Conservation (phyloP, 2,113 vertebrate genomes). For the Tetrax tetrax region DNA sequence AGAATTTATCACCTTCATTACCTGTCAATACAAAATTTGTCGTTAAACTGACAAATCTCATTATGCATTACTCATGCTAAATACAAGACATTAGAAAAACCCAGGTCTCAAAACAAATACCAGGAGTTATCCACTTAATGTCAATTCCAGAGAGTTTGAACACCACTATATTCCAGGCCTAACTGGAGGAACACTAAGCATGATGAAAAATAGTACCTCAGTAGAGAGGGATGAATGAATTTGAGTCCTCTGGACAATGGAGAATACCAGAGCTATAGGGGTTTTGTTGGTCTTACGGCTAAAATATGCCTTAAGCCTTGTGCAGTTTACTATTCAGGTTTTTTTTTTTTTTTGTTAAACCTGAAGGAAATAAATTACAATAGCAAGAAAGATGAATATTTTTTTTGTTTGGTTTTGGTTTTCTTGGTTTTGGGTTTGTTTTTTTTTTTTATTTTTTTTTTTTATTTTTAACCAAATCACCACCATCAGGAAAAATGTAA, state of each 20-base stretch:
- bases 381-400: not conserved
- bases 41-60: not conserved
- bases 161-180: not conserved
- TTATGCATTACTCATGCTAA: not conserved
- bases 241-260: not conserved
- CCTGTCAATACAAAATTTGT: slow-evolving; percentile 69
- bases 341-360: not conserved
- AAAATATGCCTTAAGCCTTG: not conserved
- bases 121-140: not conserved
- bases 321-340: not conserved
- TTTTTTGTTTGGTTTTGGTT: no score
- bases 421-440: no score
- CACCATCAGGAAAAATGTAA: not conserved
- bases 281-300: not conserved
- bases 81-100: not conserved
- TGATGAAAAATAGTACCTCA: not conserved
- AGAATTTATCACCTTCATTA: slow-evolving; percentile 88
- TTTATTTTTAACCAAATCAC: not conserved
- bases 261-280: not conserved
- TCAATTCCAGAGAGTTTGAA: not conserved
- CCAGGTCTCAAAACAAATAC: not conserved
- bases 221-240: not conserved
- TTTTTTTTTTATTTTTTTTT: not conserved
- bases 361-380: not conserved
- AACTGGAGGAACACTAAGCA: not conserved